phyloP scores from a whole-genome alignment of 2,888 invertebrate genomes.

The Hydraecia micacea region DNA sequence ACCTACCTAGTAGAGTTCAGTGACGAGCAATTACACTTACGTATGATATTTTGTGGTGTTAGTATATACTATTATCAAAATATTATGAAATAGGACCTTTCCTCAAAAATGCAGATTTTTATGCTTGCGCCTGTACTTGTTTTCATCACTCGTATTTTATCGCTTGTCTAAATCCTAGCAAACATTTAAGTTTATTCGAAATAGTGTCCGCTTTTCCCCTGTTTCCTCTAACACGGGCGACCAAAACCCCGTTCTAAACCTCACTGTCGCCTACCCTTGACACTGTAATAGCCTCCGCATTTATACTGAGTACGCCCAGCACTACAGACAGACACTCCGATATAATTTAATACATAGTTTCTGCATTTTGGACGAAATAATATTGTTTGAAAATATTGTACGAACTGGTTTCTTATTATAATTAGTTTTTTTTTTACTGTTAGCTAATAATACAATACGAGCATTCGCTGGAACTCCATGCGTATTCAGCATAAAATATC shows the following conservation, averaged over 20 bases:
- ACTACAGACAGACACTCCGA: slow-evolving; percentile 34
- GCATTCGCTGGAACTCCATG: background rate
- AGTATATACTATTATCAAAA: too few relatives aligned
- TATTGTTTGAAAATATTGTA: background rate
- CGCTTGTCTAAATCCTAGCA: background rate
- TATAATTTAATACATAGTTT: slow-evolving; percentile 35
- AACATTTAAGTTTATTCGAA: background rate
- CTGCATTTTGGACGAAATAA: background rate
- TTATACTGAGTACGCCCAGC: slow-evolving; percentile 53
- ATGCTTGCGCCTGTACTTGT: background rate
- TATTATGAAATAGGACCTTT: background rate
- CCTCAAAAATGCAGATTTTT: background rate
- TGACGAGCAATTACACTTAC: background rate
- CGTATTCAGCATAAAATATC: background rate
- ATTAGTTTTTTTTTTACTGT: background rate
- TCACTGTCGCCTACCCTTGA: slow-evolving; percentile 73
- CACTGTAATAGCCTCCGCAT: slow-evolving; percentile 71
- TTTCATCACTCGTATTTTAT: background rate
- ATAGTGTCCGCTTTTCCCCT: slow-evolving; percentile 28
- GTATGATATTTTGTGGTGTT: background rate
- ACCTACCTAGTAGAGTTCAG: background rate
- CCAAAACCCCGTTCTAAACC: slow-evolving; percentile 72
- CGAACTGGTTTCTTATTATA: background rate
- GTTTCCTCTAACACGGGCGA: slow-evolving; percentile 56
- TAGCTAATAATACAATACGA: background rate